Conservation (phyloP, 2,113 vertebrate species). For the Lynx canadensis region DNA sequence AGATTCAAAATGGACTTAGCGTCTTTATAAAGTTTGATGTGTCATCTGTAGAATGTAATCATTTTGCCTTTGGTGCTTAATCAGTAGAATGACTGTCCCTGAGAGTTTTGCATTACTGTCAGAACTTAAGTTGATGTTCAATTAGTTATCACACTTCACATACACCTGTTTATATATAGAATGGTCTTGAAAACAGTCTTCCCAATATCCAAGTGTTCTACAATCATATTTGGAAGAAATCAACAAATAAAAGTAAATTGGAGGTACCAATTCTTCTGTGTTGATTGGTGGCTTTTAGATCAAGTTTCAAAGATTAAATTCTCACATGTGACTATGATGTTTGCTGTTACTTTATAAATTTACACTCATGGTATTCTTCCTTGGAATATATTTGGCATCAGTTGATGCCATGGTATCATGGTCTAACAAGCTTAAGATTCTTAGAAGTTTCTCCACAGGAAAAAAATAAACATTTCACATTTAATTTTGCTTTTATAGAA, state of each 20-base stretch:
- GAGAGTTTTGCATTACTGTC: constrained; percentile 26
- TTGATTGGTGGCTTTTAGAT: neutral
- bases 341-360: neutral
- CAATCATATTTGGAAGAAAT: neutral
- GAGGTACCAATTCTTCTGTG: neutral
- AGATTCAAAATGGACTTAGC: neutral
- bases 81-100: neutral
- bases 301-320: constrained; percentile 18
- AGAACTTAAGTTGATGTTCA: constrained; percentile 5
- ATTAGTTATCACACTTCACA: neutral
- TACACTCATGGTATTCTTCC: neutral
- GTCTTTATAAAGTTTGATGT: neutral
- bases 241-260: neutral
- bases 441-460: neutral
- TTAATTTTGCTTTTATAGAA: constrained; percentile 53
- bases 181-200: neutral
- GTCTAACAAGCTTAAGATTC: neutral
- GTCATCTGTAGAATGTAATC: neutral
- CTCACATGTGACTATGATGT: neutral
- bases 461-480: neutral
- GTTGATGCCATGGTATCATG: neutral
- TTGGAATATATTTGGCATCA: neutral
- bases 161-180: neutral
- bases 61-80: neutral
- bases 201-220: neutral